Evolutionary conservation across 2,888 invertebrate genomes (phyloP), one percentile per base, ranked within the genome.

Genomic region (Volucella bombylans): DNA sequence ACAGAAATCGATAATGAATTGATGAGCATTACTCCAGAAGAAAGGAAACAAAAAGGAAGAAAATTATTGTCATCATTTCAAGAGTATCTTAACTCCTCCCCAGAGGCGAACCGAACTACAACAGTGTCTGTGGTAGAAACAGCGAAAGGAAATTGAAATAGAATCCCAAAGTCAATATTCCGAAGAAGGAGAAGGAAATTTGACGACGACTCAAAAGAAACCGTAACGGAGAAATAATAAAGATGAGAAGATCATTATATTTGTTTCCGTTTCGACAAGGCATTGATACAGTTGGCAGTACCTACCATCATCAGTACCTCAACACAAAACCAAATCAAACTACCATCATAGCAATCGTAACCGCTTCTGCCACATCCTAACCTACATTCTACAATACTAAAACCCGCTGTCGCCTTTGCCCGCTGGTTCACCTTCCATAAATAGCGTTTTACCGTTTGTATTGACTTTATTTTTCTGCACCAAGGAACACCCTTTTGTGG

Each of bases 261-360:
- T 81, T 81, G 68, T 81, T 81, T 81, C 74, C 81, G 74, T 74
- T 81, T 81, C 74, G 73, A 74, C 55, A 57, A 81, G 81, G 68
- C 69, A 74, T 74, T 81, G 81, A 81, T 81, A 81, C 69, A 74
- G 59, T 73, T 80, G 59, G 52, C 65, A 67, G 54, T 61, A 68
- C 57, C 57, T 61, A 68, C 57, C 57, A 47, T 43, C 38, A 9
- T 47, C 47, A 47, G 12, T n/a, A 31, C 31, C 31, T 31, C 31
- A 31, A 31, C 49, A 15, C 43, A 41, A n/a, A 31, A 31, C 31
- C 31, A 31, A 31, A 31, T 31, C 31, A 31, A 31, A 31, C 31
- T 31, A 49, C 45, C 55, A 43, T 41, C 18, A 59, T 57, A n/a
- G 52, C 15, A 39, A 74, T 57, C 55, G 14, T n/a, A 45, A 81